Evolutionary conservation across 2,888 invertebrate species (phyloP).

Genomic region (Leucozona laternaria): DNA sequence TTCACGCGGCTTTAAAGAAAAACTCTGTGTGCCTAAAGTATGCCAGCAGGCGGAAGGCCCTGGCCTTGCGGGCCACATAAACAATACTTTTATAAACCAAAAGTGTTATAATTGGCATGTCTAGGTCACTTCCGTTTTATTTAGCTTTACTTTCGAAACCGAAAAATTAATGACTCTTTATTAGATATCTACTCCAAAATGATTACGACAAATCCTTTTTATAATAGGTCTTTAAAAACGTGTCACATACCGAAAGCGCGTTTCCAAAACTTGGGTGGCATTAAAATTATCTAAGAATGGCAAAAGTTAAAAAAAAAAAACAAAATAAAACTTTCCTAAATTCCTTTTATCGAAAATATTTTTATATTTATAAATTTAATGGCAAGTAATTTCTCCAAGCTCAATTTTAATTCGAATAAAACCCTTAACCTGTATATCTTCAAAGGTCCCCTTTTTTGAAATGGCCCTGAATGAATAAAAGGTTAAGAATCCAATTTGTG

Average conservation of each 20-base stretch:
- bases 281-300: neutral
- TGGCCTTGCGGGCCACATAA: no score
- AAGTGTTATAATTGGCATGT: no score
- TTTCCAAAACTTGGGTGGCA: neutral
- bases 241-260: neutral
- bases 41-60: no score
- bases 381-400: neutral
- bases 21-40: no score
- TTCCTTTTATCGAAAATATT: neutral
- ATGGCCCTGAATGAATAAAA: neutral
- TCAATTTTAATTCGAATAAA: constrained; percentile 3
- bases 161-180: no score
- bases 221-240: no score
- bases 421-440: neutral
- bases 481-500: constrained; percentile 26
- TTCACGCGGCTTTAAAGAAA: no score
- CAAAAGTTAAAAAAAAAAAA: neutral
- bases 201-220: no score
- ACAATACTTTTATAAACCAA: no score
- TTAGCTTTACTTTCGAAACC: no score
- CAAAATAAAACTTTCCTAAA: neutral
- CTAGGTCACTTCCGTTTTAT: no score
- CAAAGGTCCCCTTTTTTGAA: neutral
- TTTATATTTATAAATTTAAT: neutral
- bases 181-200: no score